These are phyloP conservation scores for Margarornis squamiger DNA, from an alignment of 2,797 vertebrate genomes.

Conservation along the genomic window DNA sequence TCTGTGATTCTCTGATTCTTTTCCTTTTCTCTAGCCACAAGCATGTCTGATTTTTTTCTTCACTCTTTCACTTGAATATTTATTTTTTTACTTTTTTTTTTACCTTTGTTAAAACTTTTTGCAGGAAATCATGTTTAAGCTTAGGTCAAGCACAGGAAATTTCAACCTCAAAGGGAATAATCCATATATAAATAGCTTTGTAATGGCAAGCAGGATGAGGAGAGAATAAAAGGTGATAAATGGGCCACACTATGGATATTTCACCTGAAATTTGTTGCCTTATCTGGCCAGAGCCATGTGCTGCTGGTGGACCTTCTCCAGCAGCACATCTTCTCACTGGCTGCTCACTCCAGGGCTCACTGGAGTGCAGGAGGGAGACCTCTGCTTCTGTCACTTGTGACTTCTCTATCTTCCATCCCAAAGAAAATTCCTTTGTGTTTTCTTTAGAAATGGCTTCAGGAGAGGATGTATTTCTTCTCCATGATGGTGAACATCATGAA, in stretches of 20 bases:
- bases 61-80: background rate
- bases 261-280: background rate
- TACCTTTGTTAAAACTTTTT: background rate
- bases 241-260: background rate
- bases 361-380: background rate
- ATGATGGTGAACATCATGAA: background rate
- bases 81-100: background rate
- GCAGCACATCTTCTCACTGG: fast-evolving
- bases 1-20: background rate
- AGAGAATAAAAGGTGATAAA: background rate
- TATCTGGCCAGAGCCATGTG: background rate
- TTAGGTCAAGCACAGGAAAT: background rate
- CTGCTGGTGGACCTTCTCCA: background rate
- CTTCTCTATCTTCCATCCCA: background rate
- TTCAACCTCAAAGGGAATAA: background rate
- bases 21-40: fast-evolving
- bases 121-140: background rate
- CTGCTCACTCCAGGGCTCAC: background rate
- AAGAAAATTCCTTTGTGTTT: background rate
- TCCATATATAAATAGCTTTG: background rate
- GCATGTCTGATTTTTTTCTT: background rate
- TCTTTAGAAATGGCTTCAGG: background rate
- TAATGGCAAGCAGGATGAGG: background rate
- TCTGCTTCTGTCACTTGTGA: fast-evolving
- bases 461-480: background rate